Evolutionary conservation across 2,888 invertebrate genomes (phyloP).

Genomic region (Ectemnius cavifrons): DNA sequence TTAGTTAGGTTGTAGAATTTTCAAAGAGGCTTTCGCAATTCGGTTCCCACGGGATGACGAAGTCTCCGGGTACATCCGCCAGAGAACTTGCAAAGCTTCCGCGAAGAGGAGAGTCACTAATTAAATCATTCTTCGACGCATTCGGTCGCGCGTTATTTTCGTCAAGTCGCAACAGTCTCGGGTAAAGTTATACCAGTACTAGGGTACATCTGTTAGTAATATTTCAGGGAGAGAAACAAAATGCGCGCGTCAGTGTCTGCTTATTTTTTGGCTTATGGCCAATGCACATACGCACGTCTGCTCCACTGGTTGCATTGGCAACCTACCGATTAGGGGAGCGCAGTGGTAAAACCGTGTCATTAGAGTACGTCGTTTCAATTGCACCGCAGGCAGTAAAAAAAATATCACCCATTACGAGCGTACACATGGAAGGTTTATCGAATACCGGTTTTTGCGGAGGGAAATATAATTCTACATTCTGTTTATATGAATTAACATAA

Average conservation of each 20-base stretch:
- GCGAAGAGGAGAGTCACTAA: slow-evolving; percentile 4
- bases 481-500: too few relatives aligned
- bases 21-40: too few relatives aligned
- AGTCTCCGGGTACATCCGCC: too few relatives aligned
- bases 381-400: too few relatives aligned
- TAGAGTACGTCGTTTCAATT: background rate
- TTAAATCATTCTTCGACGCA: slow-evolving; percentile 37
- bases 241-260: slow-evolving; percentile 58
- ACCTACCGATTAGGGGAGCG: background rate
- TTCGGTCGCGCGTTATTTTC: slow-evolving; percentile 56
- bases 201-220: slow-evolving; percentile 68
- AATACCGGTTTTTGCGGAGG: too few relatives aligned
- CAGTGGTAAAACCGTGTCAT: slow-evolving; percentile 1
- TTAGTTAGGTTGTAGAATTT: too few relatives aligned
- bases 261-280: slow-evolving; percentile 62
- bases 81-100: too few relatives aligned
- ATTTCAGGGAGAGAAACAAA: slow-evolving; percentile 67
- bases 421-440: too few relatives aligned
- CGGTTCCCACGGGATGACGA: too few relatives aligned
- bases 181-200: slow-evolving; percentile 35
- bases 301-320: slow-evolving; percentile 8
- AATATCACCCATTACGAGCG: too few relatives aligned
- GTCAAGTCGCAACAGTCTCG: slow-evolving; percentile 41
- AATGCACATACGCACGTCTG: slow-evolving; percentile 34
- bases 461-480: too few relatives aligned